A percentile compares a stretch with the other conserved stretches of the same genome.
Evolutionary conservation across 2,888 invertebrate species (phyloP).

Genomic region (Cryptosula pallasiana): DNA sequence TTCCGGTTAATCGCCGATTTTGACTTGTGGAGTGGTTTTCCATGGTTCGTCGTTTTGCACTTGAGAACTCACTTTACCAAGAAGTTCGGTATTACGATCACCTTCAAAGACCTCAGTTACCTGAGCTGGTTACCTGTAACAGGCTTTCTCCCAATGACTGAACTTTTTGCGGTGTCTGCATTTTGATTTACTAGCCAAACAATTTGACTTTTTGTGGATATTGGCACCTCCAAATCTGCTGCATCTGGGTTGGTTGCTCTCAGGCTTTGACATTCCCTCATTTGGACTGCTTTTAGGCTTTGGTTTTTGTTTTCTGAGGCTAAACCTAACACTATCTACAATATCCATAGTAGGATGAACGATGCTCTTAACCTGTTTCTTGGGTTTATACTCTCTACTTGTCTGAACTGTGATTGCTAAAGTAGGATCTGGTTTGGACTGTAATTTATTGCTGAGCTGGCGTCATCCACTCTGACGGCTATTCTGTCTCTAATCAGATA

Average conservation of each 20-base stretch:
- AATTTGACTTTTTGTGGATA: background rate
- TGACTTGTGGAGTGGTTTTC: background rate
- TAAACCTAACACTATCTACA: background rate
- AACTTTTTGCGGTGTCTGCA: background rate
- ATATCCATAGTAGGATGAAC: background rate
- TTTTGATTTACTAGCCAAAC: background rate
- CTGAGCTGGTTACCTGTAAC: background rate
- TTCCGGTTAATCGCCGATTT: background rate
- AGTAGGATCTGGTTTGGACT: background rate
- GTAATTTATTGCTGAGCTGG: background rate
- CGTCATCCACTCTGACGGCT: background rate
- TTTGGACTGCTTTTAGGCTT: background rate
- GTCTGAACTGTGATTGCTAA: background rate
- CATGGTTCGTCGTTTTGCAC: background rate
- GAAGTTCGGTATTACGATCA: background rate
- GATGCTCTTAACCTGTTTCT: background rate
- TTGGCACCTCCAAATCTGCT: background rate
- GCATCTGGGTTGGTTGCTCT: slow-evolving; percentile 1
- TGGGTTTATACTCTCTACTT: background rate
- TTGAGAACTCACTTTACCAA: background rate
- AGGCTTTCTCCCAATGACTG: background rate
- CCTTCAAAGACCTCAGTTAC: background rate
- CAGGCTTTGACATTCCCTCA: background rate
- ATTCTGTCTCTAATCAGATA: background rate
- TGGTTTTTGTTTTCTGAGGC: background rate